A percentile compares a stretch with the other conserved stretches of the same genome.
phyloP scores from a whole-genome alignment of 1,140 invertebrate genomes.

The Bradysia coprophila region DNA sequence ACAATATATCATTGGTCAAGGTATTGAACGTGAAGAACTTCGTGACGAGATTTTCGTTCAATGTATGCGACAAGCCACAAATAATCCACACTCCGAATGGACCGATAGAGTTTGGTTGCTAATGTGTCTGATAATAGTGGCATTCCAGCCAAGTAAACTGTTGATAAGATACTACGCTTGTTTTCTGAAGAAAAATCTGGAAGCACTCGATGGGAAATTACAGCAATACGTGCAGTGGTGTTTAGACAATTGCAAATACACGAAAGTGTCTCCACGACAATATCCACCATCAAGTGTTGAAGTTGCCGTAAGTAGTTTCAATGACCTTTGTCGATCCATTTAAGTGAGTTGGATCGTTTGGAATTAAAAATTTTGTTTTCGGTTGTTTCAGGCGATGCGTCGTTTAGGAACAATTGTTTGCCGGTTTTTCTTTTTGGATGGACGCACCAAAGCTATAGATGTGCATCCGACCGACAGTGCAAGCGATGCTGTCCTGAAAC shows the following conservation, averaged over 20 bases:
- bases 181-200: slow-evolving; percentile 54
- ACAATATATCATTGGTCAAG: slow-evolving; percentile 67
- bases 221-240: slow-evolving; percentile 86
- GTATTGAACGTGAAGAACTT: slow-evolving; percentile 73
- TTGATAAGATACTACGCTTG: slow-evolving; percentile 57
- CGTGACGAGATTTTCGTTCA: slow-evolving; percentile 80
- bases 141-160: slow-evolving; percentile 81
- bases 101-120: slow-evolving; percentile 74
- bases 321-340: no score
- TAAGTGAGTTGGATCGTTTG: no score
- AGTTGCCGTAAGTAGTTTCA: slow-evolving; percentile 53
- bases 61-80: slow-evolving; percentile 67
- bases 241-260: slow-evolving; percentile 78
- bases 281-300: slow-evolving; percentile 83
- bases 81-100: slow-evolving; percentile 66
- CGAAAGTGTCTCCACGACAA: slow-evolving; percentile 58
- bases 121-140: slow-evolving; percentile 71
- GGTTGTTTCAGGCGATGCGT: slow-evolving; percentile 61
- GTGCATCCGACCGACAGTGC: slow-evolving; percentile 89
- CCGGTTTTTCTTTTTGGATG: slow-evolving; percentile 88
- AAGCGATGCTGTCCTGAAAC: slow-evolving; percentile 66
- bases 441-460: slow-evolving; percentile 86
- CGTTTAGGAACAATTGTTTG: slow-evolving; percentile 83
- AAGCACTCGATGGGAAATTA: slow-evolving; percentile 43
- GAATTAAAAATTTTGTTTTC: slow-evolving; percentile 3